Percentiles rank a stretch among this genome's conserved stretches.
These are phyloP conservation scores for Drosophila prostipennis DNA, from an alignment of 2,888 invertebrate species.

Conservation along the genomic window DNA sequence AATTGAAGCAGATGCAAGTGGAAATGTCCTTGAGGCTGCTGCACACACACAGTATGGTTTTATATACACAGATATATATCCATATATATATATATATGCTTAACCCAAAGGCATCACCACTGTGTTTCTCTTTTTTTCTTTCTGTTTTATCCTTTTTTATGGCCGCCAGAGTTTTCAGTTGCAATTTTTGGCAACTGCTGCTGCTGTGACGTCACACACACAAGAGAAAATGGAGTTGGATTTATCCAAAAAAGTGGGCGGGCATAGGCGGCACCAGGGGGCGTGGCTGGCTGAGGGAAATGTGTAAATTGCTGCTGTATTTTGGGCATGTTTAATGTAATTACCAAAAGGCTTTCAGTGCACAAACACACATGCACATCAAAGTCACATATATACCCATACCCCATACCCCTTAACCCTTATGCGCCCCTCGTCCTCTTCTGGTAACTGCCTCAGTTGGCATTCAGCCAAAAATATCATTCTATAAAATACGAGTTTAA, in stretches of 20 bases:
- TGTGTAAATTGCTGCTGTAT: slow-evolving; percentile 78
- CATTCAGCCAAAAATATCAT: slow-evolving; percentile 75
- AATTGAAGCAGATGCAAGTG: slow-evolving; percentile 78
- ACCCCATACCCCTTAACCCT: slow-evolving; percentile 1
- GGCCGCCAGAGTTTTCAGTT: slow-evolving; percentile 60
- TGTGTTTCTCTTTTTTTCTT: slow-evolving; percentile 9
- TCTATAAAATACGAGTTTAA: slow-evolving; percentile 77
- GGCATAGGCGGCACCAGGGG: background rate
- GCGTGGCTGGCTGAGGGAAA: slow-evolving; percentile 21
- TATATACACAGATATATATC: background rate
- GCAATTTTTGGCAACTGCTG: slow-evolving; percentile 62
- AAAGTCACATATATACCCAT: slow-evolving; percentile 14
- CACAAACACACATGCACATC: slow-evolving; percentile 45
- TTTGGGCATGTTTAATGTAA: slow-evolving; percentile 79
- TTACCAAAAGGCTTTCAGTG: slow-evolving; percentile 77
- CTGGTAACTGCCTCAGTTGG: slow-evolving; percentile 22
- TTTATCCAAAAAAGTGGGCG: background rate
- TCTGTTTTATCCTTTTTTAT: slow-evolving; percentile 52
- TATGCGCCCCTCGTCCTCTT: background rate
- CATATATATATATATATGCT: slow-evolving; percentile 34
- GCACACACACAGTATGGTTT: slow-evolving; percentile 27
- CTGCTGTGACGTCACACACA: slow-evolving; percentile 63
- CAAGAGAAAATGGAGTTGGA: slow-evolving; percentile 29
- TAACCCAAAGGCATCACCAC: slow-evolving; percentile 59
- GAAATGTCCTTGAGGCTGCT: slow-evolving; percentile 74